Percentiles rank a stretch among this genome's conserved stretches.
phyloP scores from a whole-genome alignment of 2,797 vertebrate genomes.

The Enteromius radiatus region DNA sequence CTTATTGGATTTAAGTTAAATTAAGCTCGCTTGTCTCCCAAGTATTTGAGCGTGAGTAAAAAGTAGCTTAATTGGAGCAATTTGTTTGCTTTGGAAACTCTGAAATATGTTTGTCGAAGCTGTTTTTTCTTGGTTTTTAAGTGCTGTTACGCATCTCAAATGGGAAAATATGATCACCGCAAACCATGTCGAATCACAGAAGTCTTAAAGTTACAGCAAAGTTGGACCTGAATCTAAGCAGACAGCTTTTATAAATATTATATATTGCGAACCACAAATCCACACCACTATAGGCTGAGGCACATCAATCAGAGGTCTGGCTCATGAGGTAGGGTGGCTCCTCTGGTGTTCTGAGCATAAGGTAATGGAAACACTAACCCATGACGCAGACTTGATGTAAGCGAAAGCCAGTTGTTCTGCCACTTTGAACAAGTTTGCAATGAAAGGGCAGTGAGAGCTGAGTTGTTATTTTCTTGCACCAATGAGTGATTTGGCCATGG shows the following conservation, averaged over 20 bases:
- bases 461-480: conserved; percentile 34
- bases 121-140: conserved; percentile 11
- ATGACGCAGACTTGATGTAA: conserved; percentile 48
- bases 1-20: neutral
- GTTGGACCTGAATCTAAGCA: conserved; percentile 21
- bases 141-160: conserved; percentile 8
- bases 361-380: conserved; percentile 42
- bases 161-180: conserved; percentile 16
- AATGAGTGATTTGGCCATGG: conserved; percentile 19
- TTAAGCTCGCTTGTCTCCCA: neutral
- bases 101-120: conserved; percentile 24
- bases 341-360: conserved; percentile 37
- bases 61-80: conserved; percentile 6
- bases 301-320: conserved; percentile 36
- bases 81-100: conserved; percentile 15
- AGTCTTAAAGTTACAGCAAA: conserved; percentile 22
- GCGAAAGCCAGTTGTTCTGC: conserved; percentile 41
- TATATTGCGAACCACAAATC: conserved; percentile 26
- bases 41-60: neutral
- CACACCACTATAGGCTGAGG: conserved; percentile 14
- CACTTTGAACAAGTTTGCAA: conserved; percentile 15
- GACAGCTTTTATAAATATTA: conserved; percentile 27
- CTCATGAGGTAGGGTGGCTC: conserved; percentile 26
- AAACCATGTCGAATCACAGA: conserved; percentile 24
- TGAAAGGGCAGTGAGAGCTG: conserved; percentile 6